Evolutionary conservation across 2,797 vertebrate species (phyloP).

Genomic region (Buphagus erythrorhynchus): DNA sequence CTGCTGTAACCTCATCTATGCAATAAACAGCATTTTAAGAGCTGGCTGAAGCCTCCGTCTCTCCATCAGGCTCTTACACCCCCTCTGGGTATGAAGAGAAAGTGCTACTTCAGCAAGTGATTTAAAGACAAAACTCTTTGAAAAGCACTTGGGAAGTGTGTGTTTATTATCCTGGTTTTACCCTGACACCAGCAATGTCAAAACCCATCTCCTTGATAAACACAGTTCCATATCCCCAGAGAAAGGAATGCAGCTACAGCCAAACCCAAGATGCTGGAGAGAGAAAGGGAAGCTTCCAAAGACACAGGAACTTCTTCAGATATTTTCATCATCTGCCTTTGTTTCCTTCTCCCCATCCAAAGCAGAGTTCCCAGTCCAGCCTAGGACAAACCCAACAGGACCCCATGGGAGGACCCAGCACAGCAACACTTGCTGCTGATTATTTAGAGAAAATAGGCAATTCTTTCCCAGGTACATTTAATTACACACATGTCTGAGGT

Average conservation of each 20-base stretch:
- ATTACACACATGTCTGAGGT: conserved; percentile 9
- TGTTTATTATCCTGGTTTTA: neutral
- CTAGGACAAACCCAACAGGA: neutral
- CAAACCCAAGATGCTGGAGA: neutral
- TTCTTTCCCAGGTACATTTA: conserved; percentile 31
- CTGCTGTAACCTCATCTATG: no score
- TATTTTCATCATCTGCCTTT: neutral
- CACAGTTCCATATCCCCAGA: neutral
- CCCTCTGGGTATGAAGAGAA: neutral
- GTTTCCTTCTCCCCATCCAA: neutral
- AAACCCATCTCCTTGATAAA: neutral
- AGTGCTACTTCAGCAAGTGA: neutral
- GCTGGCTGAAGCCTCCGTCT: no score
- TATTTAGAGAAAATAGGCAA: neutral
- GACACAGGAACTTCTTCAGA: neutral
- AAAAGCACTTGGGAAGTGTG: neutral
- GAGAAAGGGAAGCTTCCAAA: neutral
- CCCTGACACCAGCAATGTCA: neutral
- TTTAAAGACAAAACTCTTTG: neutral
- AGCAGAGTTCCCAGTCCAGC: neutral
- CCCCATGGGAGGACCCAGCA: fast-evolving
- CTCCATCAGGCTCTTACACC: no score
- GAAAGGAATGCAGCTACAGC: neutral
- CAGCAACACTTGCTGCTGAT: neutral
- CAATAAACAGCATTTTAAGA: no score